A percentile compares a stretch with the other conserved stretches of the same genome.
Conservation (phyloP, 2,113 vertebrate species). For the Cinclus cinclus region DNA sequence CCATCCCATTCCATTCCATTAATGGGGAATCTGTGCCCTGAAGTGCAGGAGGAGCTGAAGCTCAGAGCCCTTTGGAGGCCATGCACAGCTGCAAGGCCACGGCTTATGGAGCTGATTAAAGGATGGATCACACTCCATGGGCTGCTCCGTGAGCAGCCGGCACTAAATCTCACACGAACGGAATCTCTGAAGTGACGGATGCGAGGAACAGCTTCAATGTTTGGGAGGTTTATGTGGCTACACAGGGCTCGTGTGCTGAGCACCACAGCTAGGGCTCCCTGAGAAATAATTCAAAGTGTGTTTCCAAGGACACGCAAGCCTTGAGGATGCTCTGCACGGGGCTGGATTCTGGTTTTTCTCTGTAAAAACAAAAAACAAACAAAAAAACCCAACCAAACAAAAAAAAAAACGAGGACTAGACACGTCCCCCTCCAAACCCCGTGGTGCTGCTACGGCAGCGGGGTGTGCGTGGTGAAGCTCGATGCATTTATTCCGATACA, state of each 20-base stretch:
- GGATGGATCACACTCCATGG: neutral
- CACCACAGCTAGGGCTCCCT: neutral
- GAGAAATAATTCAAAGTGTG: neutral
- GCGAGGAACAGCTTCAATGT: neutral
- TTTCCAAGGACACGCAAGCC: neutral
- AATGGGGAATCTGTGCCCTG: rapidly evolving
- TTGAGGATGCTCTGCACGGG: neutral
- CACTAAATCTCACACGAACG: neutral
- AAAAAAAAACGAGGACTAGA: neutral
- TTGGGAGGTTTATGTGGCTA: neutral
- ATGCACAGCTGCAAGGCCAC: neutral
- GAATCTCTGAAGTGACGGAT: neutral
- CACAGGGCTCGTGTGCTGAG: neutral
- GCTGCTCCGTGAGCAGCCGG: neutral
- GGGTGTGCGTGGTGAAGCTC: neutral
- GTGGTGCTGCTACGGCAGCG: neutral
- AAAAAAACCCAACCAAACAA: no score
- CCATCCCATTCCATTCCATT: no score
- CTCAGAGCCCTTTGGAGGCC: neutral
- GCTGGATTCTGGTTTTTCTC: neutral
- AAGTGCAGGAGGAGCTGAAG: neutral
- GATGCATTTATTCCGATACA: neutral
- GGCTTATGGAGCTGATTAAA: neutral
- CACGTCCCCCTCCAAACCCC: neutral
- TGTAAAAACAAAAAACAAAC: neutral